Evolutionary conservation across 2,888 invertebrate genomes (phyloP).

Genomic region (Dryococelus australis): DNA sequence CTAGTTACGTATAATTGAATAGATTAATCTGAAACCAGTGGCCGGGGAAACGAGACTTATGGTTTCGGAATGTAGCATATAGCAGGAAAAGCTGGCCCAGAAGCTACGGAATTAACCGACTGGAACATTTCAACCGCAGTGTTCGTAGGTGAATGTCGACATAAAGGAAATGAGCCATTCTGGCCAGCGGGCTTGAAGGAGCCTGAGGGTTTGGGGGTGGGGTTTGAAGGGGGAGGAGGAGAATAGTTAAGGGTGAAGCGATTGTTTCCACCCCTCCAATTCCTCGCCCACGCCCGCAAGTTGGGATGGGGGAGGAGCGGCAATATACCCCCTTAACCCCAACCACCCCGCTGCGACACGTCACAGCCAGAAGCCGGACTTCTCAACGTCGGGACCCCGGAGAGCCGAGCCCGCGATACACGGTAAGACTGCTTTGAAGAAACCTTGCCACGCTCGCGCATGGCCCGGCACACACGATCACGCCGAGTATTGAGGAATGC

Average conservation of each 20-base stretch:
- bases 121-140: not conserved
- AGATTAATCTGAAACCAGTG: not conserved
- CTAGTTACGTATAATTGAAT: not conserved
- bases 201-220: not conserved
- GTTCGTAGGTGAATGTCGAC: conserved; percentile 4
- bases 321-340: not conserved
- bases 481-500: no score
- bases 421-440: no score
- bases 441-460: no score
- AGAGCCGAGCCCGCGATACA: no score
- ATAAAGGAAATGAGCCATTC: conserved; percentile 16
- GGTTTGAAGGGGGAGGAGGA: not conserved
- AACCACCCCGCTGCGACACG: conserved; percentile 16
- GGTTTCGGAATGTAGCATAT: not conserved
- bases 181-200: not conserved
- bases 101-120: not conserved
- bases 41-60: not conserved
- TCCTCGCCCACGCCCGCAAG: not conserved
- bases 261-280: conserved; percentile 1
- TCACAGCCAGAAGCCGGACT: not conserved
- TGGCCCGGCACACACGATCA: no score
- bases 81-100: not conserved
- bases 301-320: conserved; percentile 21
- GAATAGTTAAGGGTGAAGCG: no score
- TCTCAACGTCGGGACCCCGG: no score